Base-by-base conservation (phyloP, 2,888 invertebrate species). In the Cantharis flavilabris region DNA sequence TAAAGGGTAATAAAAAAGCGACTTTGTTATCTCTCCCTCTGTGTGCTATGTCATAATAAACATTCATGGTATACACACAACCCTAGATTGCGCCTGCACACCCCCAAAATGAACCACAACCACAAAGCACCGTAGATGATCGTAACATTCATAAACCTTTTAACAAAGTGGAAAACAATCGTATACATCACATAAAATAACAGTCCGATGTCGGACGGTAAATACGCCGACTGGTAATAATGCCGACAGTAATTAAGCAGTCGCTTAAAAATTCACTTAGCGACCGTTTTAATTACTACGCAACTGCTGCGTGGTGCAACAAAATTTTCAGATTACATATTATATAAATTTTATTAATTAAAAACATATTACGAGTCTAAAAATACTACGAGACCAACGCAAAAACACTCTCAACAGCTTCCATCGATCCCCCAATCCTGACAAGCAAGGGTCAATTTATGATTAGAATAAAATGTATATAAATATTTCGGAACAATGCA, bases 151-250 rank as follows among this genome's bases (percentile, higher is more conserved):
- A 75, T 70, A 72, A 23, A 69, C 77, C 77, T 62, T 70, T 65
- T 63, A 75, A 75, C 77, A 70, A 77, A 75, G 75, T 75, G 77
- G 72, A 65, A 77, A 77, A 70, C 72, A 77, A 75, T 23, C 23
- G 23, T 5, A 23, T 23, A 23, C 7, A 23, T 4, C 23, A 23
- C 23, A 23, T 23, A 20, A 16, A 16, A 16, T 16, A 16, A 16
- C 16, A 16, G 16, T 16, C 16, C 1, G 16, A 1, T 16, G 16
- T 16, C 16, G 16, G 16, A 16, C 16, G 16, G 16, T 16, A 16
- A 16, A 16, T 16, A 16, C 16, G 16, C 16, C 16, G n/a, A n/a
- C n/a, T n/a, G n/a, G n/a, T n/a, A n/a, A n/a, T n/a, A n/a, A n/a
- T n/a, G 16, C 16, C 16, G 16, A 16, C 16, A 16, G 16, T 16